Conservation (phyloP, 1,140 invertebrate genomes). For the Cylas formicarius region DNA sequence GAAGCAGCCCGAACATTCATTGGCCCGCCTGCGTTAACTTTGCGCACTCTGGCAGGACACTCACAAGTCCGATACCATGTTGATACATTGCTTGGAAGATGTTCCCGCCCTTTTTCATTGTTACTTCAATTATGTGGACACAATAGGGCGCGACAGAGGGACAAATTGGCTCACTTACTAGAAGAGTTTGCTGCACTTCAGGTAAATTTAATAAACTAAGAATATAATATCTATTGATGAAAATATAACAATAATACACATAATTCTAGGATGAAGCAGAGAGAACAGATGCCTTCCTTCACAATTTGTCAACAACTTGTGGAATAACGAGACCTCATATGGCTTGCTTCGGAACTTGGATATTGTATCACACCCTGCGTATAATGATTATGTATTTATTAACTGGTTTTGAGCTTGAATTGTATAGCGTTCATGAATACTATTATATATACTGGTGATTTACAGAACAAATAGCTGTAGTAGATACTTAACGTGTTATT, state of each 20-base stretch:
- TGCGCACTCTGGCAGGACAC: constrained; percentile 2
- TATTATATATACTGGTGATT: constrained; percentile 86
- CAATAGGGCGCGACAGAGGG: constrained; percentile 88
- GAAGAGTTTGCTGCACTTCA: constrained; percentile 88
- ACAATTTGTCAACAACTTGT: constrained; percentile 60
- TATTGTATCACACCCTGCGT: constrained; percentile 88
- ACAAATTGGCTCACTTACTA: constrained; percentile 83
- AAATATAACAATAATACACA: constrained; percentile 5
- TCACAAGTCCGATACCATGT: constrained; percentile 73
- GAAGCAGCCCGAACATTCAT: constrained; percentile 83
- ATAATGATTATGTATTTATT: constrained; percentile 95
- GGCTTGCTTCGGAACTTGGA: constrained; percentile 92
- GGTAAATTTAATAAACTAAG: constrained; percentile 44
- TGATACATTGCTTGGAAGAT: constrained; percentile 81
- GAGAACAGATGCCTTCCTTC: constrained; percentile 78
- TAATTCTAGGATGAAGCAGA: constrained; percentile 63
- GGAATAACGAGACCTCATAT: constrained; percentile 65
- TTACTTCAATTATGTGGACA: constrained; percentile 90
- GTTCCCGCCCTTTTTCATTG: constrained; percentile 77
- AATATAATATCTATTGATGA: not conserved
- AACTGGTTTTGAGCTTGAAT: constrained; percentile 89
- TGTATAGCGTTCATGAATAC: constrained; percentile 95
- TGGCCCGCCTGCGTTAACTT: constrained; percentile 63
- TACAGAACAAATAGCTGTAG: not conserved
- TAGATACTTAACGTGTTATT: constrained; percentile 1